Base-by-base conservation (phyloP, 2,888 invertebrate genomes). In the Pycnomerus fuliginosus region DNA sequence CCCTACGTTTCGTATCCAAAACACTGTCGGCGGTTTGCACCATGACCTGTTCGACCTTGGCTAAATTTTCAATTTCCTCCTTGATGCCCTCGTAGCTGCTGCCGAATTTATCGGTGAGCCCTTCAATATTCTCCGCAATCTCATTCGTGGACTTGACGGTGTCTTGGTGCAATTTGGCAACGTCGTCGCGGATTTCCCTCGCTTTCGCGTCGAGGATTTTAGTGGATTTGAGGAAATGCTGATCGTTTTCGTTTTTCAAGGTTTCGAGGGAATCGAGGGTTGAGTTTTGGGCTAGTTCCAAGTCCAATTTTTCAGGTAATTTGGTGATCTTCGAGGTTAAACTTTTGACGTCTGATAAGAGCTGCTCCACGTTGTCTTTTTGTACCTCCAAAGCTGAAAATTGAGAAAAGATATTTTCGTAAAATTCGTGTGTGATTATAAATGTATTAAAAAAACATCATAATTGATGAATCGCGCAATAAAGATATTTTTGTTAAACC, bases 21-120 rank as follows among this genome's bases (percentile, higher is more conserved):
- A 91, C 88, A 63, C 87, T 84, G 72, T 92, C 91, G 0, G 90
- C 87, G 27, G 88, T 91, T 62, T 88, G 84, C 32, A 89, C 75
- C 70, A 91, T 78, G 2, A 91, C 83, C 52, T 84, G 81, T 63
- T 90, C 90, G 43, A 85, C 82, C 64, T 86, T 87, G 1, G 80
- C 76, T 35, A 91, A 73, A 2, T 79, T 74, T 59, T 78, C 74
- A 3, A 82, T 71, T 64, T 82, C 82, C 17, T 68, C 10, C 2
- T 24, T 17, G 76, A 81, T 44, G 77, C 79, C 43, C 71, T 77
- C 55, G 78, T 80, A 1, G 77, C 70, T 80, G 64, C 1, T 74
- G 70, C 58, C 79, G 72, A 59, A 79, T 23, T 62, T 75, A 50
- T 79, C 78, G 22, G 80, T 77, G 8, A 86, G 69, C 25, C 77